Conservation (phyloP, 1,140 invertebrate genomes). For the Physella acuta region DNA sequence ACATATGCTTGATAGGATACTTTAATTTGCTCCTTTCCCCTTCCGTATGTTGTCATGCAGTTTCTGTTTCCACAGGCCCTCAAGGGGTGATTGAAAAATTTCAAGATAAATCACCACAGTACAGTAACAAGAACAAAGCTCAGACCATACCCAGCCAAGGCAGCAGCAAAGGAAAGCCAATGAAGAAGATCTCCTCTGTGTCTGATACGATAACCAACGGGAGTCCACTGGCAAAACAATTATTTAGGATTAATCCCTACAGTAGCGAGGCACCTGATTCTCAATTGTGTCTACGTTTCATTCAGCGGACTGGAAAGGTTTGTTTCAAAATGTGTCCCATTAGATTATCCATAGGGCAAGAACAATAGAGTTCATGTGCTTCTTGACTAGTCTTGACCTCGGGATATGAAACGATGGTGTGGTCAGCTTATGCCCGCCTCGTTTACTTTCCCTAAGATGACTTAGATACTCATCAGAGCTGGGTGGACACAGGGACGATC, state of each 20-base stretch:
- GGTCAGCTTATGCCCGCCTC: too few species aligned
- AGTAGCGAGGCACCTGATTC: not conserved
- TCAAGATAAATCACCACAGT: not conserved
- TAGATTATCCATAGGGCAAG: not conserved
- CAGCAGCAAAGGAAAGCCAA: slow-evolving; percentile 8
- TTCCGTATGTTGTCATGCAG: too few species aligned
- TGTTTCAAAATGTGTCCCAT: not conserved
- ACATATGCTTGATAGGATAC: too few species aligned
- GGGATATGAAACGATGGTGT: not conserved
- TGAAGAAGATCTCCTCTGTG: slow-evolving; percentile 35
- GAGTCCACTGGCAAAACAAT: slow-evolving; percentile 34
- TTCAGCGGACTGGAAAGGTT: slow-evolving; percentile 55
- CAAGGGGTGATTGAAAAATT: not conserved
- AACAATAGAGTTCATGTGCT: not conserved
- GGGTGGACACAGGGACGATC: too few species aligned
- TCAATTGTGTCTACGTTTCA: slow-evolving; percentile 26
- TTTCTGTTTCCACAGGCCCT: too few species aligned
- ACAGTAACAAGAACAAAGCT: not conserved
- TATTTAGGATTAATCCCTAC: slow-evolving; percentile 25
- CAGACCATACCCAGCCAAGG: not conserved
- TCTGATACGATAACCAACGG: slow-evolving; percentile 35
- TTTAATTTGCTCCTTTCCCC: too few species aligned
- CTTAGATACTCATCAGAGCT: too few species aligned
- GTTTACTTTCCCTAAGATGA: too few species aligned
- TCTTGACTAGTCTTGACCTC: not conserved